These are phyloP conservation scores for Phaonia tiefii DNA, from an alignment of 2,888 invertebrate species.

Conservation along the genomic window DNA sequence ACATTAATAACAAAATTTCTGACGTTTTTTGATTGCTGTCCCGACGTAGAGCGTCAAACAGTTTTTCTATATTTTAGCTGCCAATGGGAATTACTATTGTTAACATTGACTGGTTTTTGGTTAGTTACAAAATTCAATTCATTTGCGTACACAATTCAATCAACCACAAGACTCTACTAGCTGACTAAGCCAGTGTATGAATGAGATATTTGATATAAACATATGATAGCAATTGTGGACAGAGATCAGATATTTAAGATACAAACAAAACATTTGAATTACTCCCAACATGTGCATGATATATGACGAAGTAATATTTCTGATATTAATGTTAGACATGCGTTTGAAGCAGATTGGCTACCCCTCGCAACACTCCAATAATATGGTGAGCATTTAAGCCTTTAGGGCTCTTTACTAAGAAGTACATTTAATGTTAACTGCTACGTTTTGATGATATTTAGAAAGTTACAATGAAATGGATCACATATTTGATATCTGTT, in stretches of 20 bases:
- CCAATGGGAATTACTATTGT: slow-evolving; percentile 24
- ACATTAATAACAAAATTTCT: no score
- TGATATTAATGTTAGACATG: slow-evolving; percentile 57
- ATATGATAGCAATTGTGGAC: no score
- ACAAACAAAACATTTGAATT: slow-evolving; percentile 38
- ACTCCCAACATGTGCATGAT: slow-evolving; percentile 33
- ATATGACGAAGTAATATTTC: slow-evolving; percentile 54
- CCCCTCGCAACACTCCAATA: no score
- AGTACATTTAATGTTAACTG: background rate
- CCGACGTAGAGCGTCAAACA: no score
- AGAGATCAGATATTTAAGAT: no score
- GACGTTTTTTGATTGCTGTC: no score
- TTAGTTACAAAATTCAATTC: slow-evolving; percentile 14
- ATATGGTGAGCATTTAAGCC: slow-evolving; percentile 14
- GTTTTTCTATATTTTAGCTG: slow-evolving; percentile 6
- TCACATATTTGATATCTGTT: background rate
- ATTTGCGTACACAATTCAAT: slow-evolving; percentile 46
- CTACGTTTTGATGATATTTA: no score
- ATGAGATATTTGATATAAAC: no score
- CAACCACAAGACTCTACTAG: slow-evolving; percentile 36
- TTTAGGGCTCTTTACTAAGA: slow-evolving; percentile 29
- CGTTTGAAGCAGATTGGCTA: slow-evolving; percentile 1
- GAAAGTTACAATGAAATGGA: no score
- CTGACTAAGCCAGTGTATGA: no score
- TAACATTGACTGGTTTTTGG: background rate